phyloP scores from a whole-genome alignment of 1,140 invertebrate genomes.

The Chironomus striatipennis region DNA sequence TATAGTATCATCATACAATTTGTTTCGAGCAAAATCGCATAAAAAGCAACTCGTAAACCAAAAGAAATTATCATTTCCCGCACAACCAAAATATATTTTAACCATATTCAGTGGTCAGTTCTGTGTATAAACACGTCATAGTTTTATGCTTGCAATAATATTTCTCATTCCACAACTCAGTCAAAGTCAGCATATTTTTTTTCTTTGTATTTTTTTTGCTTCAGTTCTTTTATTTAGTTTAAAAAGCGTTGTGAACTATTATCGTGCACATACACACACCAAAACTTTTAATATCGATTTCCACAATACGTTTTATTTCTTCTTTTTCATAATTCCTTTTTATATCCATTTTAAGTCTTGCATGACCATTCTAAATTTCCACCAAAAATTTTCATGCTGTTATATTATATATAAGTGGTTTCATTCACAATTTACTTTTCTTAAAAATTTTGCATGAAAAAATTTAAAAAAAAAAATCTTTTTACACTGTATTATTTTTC shows the following conservation, averaged over 20 bases:
- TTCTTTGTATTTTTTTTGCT: too few species aligned
- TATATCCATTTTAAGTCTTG: not conserved
- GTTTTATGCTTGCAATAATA: not conserved
- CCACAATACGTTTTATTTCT: not conserved
- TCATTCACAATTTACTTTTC: too few species aligned
- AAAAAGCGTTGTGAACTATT: not conserved
- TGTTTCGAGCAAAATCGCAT: not conserved
- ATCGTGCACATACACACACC: not conserved
- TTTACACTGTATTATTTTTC: too few species aligned
- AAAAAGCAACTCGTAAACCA: not conserved
- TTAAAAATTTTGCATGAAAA: too few species aligned
- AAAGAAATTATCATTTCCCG: not conserved
- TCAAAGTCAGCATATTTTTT: not conserved
- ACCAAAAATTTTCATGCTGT: too few species aligned
- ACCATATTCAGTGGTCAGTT: not conserved
- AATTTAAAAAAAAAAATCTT: too few species aligned
- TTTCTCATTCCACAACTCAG: not conserved
- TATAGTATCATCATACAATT: not conserved
- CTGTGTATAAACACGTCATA: slow-evolving; percentile 1
- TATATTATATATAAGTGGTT: too few species aligned
- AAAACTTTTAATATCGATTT: not conserved
- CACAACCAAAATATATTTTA: slow-evolving; percentile 1
- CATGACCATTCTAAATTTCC: not conserved
- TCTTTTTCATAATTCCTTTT: not conserved
- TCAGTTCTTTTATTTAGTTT: too few species aligned